These are phyloP conservation scores for Cromileptes altivelis DNA, from an alignment of 2,113 vertebrate genomes.

Conservation along the genomic window DNA sequence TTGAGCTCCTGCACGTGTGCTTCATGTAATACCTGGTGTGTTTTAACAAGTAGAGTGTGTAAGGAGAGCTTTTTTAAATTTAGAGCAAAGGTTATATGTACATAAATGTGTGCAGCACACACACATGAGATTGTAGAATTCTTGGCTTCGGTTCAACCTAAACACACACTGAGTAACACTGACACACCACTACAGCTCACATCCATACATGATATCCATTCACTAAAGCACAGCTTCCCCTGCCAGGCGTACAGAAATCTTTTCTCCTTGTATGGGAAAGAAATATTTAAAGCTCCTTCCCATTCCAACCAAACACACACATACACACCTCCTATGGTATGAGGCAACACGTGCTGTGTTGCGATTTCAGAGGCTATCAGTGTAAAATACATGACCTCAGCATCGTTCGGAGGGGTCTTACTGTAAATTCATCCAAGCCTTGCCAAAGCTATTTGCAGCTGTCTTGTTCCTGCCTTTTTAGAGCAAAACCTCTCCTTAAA, in stretches of 20 bases:
- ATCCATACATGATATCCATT: constrained; percentile 44
- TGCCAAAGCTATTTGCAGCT: background rate
- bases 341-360: constrained; percentile 32
- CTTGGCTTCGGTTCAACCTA: constrained; percentile 22
- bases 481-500: background rate
- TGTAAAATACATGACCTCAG: constrained; percentile 22
- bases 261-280: constrained; percentile 70
- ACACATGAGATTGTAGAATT: constrained; percentile 17
- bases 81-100: constrained; percentile 9
- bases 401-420: background rate
- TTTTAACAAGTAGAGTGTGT: background rate
- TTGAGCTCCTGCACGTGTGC: background rate
- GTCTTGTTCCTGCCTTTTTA: constrained; percentile 4
- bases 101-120: background rate
- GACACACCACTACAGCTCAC: constrained; percentile 1
- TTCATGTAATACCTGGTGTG: background rate
- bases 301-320: constrained; percentile 17
- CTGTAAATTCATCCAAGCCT: constrained; percentile 15
- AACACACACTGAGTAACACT: constrained; percentile 11
- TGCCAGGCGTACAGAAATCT: constrained; percentile 27
- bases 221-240: constrained; percentile 33
- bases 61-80: background rate
- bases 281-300: constrained; percentile 54
- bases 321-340: constrained; percentile 18
- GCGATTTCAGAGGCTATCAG: constrained; percentile 19